Percentiles rank a stretch among this genome's conserved stretches.
These are phyloP conservation scores for Apogon hyalosoma DNA, from an alignment of 2,797 vertebrate genomes.

Conservation along the genomic window DNA sequence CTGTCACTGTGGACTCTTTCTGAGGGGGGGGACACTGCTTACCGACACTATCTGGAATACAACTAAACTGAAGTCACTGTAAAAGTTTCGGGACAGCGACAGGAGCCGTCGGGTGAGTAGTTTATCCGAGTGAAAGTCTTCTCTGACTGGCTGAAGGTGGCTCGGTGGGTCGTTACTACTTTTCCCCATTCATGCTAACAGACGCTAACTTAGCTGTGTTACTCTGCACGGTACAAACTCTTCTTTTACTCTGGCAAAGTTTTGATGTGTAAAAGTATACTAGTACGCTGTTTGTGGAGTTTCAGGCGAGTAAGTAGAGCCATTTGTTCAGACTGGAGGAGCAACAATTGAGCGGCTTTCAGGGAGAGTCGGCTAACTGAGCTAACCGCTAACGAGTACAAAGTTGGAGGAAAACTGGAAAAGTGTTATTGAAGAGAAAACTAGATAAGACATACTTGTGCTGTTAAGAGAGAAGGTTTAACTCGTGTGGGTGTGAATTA, in stretches of 20 bases:
- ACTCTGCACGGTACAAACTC: neutral
- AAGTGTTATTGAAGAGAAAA: neutral
- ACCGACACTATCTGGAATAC: conserved; percentile 46
- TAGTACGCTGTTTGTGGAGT: accelerated
- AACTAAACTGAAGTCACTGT: conserved; percentile 13
- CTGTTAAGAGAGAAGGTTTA: neutral
- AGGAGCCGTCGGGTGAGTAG: conserved; percentile 59
- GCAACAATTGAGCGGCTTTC: neutral
- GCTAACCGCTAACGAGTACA: conserved; percentile 57
- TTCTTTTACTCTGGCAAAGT: accelerated
- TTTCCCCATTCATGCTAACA: conserved; percentile 60
- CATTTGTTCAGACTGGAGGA: neutral
- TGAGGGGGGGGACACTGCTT: conserved; percentile 10
- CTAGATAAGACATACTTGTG: accelerated
- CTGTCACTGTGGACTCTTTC: conserved; percentile 47
- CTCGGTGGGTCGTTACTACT: conserved; percentile 29
- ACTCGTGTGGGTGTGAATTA: accelerated
- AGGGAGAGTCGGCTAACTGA: conserved; percentile 46
- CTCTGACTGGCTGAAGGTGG: conserved; percentile 10
- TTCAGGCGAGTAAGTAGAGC: neutral
- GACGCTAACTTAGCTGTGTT: conserved; percentile 29
- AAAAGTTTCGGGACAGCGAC: conserved; percentile 34
- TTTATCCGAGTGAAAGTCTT: conserved; percentile 22
- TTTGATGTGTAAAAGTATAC: neutral
- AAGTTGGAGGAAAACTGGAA: conserved; percentile 28